Base-by-base conservation (phyloP, 2,797 vertebrate species). In the Protosalanx chinensis region DNA sequence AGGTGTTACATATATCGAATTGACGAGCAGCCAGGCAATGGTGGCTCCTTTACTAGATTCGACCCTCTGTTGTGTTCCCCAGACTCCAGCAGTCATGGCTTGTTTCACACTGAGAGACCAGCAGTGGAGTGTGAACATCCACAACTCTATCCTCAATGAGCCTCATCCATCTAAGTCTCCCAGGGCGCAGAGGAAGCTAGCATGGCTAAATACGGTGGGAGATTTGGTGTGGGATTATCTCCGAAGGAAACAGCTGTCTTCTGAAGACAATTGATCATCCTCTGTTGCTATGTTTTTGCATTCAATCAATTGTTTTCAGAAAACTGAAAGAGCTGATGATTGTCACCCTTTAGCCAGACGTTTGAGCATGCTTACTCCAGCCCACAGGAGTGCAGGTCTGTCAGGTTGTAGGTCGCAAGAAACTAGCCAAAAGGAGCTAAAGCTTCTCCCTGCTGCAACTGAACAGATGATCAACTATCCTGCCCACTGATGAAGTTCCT, bases 111-210 rank as follows among this genome's bases (percentile, higher is more conserved):
- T 33, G 37, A 46, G 71, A 27, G 15, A 41, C 61, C 27, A 51
- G 30, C 61, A 5, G 65, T 57, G 46, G 41, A 6, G 20, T 27
- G 41, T 68, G 30, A 35, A 64, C 61, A 35, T 35, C 46, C 73
- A 68, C 67, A 41, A n/a, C 23, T 27, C 37, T 41, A 5, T 29
- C 20, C 37, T 61, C 67, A 74, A 60, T 58, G 73, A 74, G 73
- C 53, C 27, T 69, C 67, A 70, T 74, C 73, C 68, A 65, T 74
- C 73, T 74, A 35, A 13, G 35, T n/a, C n/a, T 51, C 32, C 20
- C 60, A 2, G 33, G 18, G 67, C 46, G 67, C 62, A 32, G 67
- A 46, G 20, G 33, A 18, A 20, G 49, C 46, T 46, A 46, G 8
- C 12, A 46, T 58, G 15, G 35, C 51, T 46, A 57, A 23, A 59